Evolutionary conservation across 2,888 invertebrate genomes (phyloP), one percentile per base, ranked within the genome.

Genomic region (Blastobasis adustella): DNA sequence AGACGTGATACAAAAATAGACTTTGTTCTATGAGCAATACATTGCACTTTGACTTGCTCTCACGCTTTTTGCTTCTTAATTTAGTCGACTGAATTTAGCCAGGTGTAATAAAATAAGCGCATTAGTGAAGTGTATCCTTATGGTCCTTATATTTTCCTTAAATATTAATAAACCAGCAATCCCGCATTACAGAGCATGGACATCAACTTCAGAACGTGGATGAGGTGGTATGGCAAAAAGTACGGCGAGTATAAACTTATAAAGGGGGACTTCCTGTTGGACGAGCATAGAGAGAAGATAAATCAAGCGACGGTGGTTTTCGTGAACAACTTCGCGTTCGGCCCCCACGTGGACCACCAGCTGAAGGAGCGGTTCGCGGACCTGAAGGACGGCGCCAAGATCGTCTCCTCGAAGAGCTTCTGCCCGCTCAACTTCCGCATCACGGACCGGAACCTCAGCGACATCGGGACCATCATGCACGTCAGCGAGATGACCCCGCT

Each of bases 241-340:
- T 95, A 91, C 74, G 96, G 97, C 61, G 95, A 97, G 50, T 98
- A 97, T 88, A 93, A 95, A 82, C 89, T 98, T 66, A 93, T 97
- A 61, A 96, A 96, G 71, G 99, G 98, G 45, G 98, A 99, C 82
- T 99, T 99, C 85, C 87, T 99, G 60, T 92, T 94, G 65, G 95
- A 96, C 68, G 95, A 96, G 71, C 96, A 97, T 81, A 93, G 96
- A 62, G 98, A 98, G 76, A 96, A 95, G 81, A 98, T 99, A 64
- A 97, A 96, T 65, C 93, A 94, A 64, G 95, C 98, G 8, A 95
- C 97, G 42, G 95, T 99, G 71, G 97, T 99, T 57, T 99, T 99
- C 89, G 99, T 99, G 44, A 99, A 99, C 89, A 99, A 99, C 90
- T 99, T 98, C 89, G 99, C 99, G 45, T 99, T 99, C 83, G 98